Evolutionary conservation across 2,113 vertebrate species (phyloP), one percentile per base, ranked within the genome.

Genomic region (Loxodonta africana): DNA sequence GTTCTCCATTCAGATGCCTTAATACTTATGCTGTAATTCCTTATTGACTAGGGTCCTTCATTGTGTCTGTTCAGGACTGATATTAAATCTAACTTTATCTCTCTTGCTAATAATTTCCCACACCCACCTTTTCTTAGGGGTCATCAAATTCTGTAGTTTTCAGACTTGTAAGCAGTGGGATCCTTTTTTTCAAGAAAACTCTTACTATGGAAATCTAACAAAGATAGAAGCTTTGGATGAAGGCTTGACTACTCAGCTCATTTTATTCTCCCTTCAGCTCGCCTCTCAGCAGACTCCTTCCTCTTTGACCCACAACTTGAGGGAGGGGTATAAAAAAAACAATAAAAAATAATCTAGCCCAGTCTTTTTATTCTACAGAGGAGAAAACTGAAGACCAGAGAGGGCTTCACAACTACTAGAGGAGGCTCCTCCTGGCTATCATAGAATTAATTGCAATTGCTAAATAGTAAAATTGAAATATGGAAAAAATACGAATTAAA

Each of bases 381-480:
- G 28, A 96, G 46, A n/a, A 88, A 44, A 57, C n/a, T 18, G 28
- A 97, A 93, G 14, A 80, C 33, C 73, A 48, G 53, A 57, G 71
- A 60, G 10, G 18, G 17, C 60, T 67, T 96, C 37, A 63, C 33
- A 53, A 37, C 37, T 89, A 15, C 5, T 74, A 28, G 18, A 60
- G 30, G 28, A 90, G 88, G 37, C 53, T 60, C 83, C 12, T 77
- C 95, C 18, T 92, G 60, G 20, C 48, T 57, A 26, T 88, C 21
- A 74, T 92, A 94, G 78, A 92, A 82, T 83, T 83, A 83, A 26
- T 96, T 3, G 33, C 23, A 82, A 67, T 73, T 93, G 60, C 18
- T 87, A 80, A 20, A 6, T 46, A 89, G 57, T 78, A 87, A 90
- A 95, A 71, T 83, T 90, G 83, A 94, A 97, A 87, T 89, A 25